Evolutionary conservation across 2,113 vertebrate species (phyloP).

Genomic region (Falcunculus frontatus): DNA sequence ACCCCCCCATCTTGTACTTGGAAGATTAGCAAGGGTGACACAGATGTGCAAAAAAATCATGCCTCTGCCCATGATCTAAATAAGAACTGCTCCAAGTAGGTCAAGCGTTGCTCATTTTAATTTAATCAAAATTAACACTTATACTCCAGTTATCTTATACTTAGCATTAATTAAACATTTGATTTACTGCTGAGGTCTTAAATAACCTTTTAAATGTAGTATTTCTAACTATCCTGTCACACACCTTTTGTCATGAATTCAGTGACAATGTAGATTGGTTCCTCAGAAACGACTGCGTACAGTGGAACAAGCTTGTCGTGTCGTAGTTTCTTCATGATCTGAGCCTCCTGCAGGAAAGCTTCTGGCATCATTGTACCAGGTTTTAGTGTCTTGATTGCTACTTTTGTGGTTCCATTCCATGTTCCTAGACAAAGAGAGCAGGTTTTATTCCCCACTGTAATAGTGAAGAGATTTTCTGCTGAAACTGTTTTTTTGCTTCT

Average conservation of each 20-base stretch:
- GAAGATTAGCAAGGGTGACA: slow-evolving; percentile 14
- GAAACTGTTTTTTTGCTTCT: background rate
- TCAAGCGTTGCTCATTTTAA: background rate
- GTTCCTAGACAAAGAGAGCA: slow-evolving; percentile 77
- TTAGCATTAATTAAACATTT: slow-evolving; percentile 8
- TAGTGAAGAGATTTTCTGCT: background rate
- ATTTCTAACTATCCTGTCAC: background rate
- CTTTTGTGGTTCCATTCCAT: slow-evolving; percentile 96
- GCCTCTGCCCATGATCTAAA: background rate
- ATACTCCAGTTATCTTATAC: background rate
- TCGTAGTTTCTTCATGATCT: slow-evolving; percentile 95
- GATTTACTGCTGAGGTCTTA: background rate
- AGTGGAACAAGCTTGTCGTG: slow-evolving; percentile 94
- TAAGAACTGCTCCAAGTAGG: slow-evolving; percentile 38
- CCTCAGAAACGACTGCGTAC: slow-evolving; percentile 93
- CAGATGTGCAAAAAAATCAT: background rate
- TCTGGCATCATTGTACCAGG: slow-evolving; percentile 96
- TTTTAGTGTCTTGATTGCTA: slow-evolving; percentile 95
- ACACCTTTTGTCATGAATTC: slow-evolving; percentile 96
- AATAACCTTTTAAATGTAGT: background rate
- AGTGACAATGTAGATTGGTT: slow-evolving; percentile 94
- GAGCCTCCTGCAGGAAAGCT: slow-evolving; percentile 94
- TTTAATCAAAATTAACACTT: slow-evolving; percentile 33
- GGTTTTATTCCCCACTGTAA: background rate
- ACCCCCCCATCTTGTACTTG: background rate